Evolutionary conservation across 2,797 vertebrate species (phyloP).

Genomic region (Astyanax mexicanus): DNA sequence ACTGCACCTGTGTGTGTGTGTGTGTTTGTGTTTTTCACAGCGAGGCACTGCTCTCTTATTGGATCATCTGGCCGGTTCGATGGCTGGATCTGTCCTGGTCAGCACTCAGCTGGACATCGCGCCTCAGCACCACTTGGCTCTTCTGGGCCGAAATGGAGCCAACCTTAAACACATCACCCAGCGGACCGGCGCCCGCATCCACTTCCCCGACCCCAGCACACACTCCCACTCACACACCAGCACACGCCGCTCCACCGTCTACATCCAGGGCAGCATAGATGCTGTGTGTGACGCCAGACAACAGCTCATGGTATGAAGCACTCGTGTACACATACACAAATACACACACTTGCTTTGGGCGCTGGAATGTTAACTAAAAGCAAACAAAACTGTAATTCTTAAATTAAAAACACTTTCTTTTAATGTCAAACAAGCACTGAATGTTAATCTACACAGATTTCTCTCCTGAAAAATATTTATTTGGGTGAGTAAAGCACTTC

Average conservation of each 20-base stretch:
- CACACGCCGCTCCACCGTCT: slow-evolving; percentile 94
- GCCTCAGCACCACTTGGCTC: slow-evolving; percentile 96
- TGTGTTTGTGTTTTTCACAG: slow-evolving; percentile 67
- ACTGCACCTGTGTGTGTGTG: slow-evolving; percentile 10
- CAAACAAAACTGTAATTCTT: no score
- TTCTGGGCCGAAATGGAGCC: slow-evolving; percentile 96
- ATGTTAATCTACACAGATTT: no score
- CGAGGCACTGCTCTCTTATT: slow-evolving; percentile 92
- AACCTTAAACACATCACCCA: slow-evolving; percentile 99
- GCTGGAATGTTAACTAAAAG: no score
- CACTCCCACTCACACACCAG: slow-evolving; percentile 49
- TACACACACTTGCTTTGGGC: no score
- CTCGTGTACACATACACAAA: no score
- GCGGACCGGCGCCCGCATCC: slow-evolving; percentile 96
- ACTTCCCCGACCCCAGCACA: slow-evolving; percentile 94
- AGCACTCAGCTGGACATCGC: slow-evolving; percentile 97
- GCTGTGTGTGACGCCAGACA: slow-evolving; percentile 96
- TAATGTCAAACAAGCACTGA: no score
- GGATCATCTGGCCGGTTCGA: slow-evolving; percentile 93
- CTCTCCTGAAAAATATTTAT: no score
- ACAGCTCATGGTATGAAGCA: slow-evolving; percentile 96
- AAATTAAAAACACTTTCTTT: no score
- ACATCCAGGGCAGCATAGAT: slow-evolving; percentile 98
- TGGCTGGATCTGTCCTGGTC: slow-evolving; percentile 92
- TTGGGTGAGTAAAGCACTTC: no score